Base-by-base conservation (phyloP, 92 coral and sea anemone genomes). In the Hydrozoanthus gracilis region DNA sequence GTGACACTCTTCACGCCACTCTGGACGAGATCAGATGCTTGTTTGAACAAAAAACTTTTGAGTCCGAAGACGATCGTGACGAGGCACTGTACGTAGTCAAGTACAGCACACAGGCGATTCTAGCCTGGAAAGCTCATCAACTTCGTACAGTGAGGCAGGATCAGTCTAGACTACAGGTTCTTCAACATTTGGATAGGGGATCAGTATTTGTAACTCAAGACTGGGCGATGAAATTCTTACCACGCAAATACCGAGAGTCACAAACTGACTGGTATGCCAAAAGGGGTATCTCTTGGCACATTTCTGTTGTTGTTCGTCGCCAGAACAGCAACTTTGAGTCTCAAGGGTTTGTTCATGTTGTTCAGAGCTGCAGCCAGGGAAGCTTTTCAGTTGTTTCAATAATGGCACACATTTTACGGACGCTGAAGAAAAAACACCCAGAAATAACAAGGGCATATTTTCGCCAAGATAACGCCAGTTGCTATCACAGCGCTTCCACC, bases 381-480 rank as follows among this genome's bases (percentile, higher is more conserved):
- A 90, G 90, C 54, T 86, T 67, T 48, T 86, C 90, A 10, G 90
- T 90, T 6, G 79, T 87, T 16, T n/a, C 84, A 61, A 91, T 91
- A 13, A 91, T 91, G 93, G 75, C 84, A 45, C 91, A 91, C 75
- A 71, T 91, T 27, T 88, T 91, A 27, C 39, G 79, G 44, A 87
- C 83, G 64, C 77, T 90, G 73, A 90, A 87, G 84, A 45, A 73
- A 47, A 85, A 90, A 77, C 89, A 90, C 16, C 92, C 84, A 3
- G 90, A 90, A 76, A 90, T 87, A 35, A 6, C 17, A 45, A 87
- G 49, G 47, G 90, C 90, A 16, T 90, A 58, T 16, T 90, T 90
- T 45, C 76, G 93, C 71, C 93, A 90, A 87, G 93, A 90, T 72
- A 90, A 90, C 47, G 93, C 93, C 51, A 90, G 93, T 49, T 90